These are phyloP conservation scores for Spongia lamella DNA, from an alignment of 37 sponge, comb jelly and placozoan genomes.

Conservation along the genomic window DNA sequence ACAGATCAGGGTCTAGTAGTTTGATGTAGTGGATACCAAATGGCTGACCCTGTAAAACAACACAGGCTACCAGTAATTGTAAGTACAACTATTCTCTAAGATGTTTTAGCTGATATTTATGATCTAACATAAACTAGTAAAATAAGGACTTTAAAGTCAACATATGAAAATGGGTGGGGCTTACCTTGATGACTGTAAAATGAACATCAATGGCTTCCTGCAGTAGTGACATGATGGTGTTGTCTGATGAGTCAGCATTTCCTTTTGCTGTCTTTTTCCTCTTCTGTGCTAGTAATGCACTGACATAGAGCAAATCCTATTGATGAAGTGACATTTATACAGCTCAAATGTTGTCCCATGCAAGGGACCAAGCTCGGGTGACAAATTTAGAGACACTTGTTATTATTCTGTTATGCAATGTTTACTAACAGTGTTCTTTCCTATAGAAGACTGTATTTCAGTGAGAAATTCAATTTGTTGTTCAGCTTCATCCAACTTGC, in stretches of 20 bases:
- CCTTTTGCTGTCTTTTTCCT: slow-evolving; percentile 8
- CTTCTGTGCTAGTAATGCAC: slow-evolving; percentile 57
- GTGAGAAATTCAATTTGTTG: slow-evolving; percentile 93
- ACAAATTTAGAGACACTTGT: too few species aligned
- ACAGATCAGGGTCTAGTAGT: slow-evolving; percentile 73
- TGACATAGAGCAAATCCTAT: slow-evolving; percentile 48
- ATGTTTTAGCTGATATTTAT: too few species aligned
- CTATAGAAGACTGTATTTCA: slow-evolving; percentile 72
- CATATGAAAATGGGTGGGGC: slow-evolving; percentile 7
- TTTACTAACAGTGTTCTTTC: slow-evolving; percentile 31
- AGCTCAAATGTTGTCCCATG: too few species aligned
- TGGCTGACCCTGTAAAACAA: slow-evolving; percentile 58
- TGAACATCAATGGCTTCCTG: slow-evolving; percentile 54
- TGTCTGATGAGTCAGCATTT: neutral
- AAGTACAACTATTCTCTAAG: too few species aligned
- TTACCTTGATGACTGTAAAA: slow-evolving; percentile 46
- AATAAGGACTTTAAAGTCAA: too few species aligned
- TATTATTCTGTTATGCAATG: too few species aligned
- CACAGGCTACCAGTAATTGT: too few species aligned
- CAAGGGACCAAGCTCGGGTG: too few species aligned
- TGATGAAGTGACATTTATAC: neutral
- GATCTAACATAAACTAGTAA: too few species aligned
- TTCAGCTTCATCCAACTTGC: slow-evolving; percentile 77
- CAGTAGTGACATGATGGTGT: slow-evolving; percentile 38
- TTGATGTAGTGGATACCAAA: slow-evolving; percentile 72